A percentile compares a stretch with the other conserved stretches of the same genome.
phyloP scores from a whole-genome alignment of 2,113 vertebrate species.

The Daboia siamensis region DNA sequence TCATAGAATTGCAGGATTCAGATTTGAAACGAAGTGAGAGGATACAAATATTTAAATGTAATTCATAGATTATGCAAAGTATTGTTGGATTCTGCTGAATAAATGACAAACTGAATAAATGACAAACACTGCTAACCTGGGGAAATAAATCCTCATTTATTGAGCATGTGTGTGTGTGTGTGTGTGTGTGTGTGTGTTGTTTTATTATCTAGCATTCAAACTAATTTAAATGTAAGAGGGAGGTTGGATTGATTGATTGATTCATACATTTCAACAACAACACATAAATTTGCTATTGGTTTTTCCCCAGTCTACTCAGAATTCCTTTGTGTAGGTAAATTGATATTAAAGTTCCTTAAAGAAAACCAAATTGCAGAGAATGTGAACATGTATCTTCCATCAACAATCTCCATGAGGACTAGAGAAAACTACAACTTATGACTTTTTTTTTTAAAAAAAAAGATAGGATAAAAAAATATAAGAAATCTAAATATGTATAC shows the following conservation, averaged over 20 bases:
- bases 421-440: background rate
- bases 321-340: background rate
- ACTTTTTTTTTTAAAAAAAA: background rate
- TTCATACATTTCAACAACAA: background rate
- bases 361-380: background rate
- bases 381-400: background rate
- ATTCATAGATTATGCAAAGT: slow-evolving; percentile 2
- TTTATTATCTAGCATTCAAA: background rate
- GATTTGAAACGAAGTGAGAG: background rate
- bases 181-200: background rate
- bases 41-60: background rate
- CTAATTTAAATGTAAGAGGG: background rate
- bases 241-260: background rate
- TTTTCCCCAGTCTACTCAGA: background rate
- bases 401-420: no score
- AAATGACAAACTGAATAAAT: background rate
- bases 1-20: background rate
- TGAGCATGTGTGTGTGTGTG: background rate
- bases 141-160: background rate
- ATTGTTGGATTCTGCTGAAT: background rate
- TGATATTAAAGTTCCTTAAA: background rate
- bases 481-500: background rate
- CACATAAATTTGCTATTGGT: background rate
- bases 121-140: background rate
- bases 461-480: background rate